Percentiles rank a stretch among this genome's conserved stretches.
phyloP scores from a whole-genome alignment of 1,140 invertebrate species.

The Ditylenchus dipsaci region DNA sequence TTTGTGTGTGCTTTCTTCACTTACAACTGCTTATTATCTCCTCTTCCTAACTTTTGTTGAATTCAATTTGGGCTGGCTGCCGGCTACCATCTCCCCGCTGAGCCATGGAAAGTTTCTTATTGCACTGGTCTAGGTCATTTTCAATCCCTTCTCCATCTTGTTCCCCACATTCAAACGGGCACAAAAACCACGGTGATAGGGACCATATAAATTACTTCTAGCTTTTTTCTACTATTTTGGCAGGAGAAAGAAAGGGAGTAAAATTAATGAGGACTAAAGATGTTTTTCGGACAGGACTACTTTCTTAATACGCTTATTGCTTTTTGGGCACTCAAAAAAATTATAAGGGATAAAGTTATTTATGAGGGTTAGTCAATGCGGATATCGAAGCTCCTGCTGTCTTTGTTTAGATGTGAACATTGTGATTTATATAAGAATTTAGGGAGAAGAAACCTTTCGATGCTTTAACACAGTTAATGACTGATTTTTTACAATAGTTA shows the following conservation, averaged over 20 bases:
- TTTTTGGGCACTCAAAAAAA: neutral
- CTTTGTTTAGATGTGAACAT: no score
- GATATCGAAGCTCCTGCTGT: no score
- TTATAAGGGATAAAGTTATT: neutral
- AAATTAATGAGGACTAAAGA: neutral
- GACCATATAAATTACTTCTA: neutral
- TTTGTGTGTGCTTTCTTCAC: neutral
- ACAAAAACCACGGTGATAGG: neutral
- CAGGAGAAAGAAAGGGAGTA: neutral
- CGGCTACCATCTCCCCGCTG: neutral
- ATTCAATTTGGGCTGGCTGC: neutral
- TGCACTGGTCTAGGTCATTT: neutral
- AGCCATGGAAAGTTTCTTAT: neutral
- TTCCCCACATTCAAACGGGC: neutral
- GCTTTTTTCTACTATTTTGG: neutral
- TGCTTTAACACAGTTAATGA: no score
- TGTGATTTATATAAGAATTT: neutral
- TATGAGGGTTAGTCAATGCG: neutral
- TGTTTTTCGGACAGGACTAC: no score
- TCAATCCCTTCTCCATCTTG: neutral
- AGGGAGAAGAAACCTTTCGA: neutral
- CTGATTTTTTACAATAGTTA: no score
- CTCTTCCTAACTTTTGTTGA: neutral
- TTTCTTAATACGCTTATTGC: neutral
- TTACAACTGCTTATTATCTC: neutral